Evolutionary conservation across 2,797 vertebrate species (phyloP), one percentile per base, ranked within the genome.

Genomic region (Macropus fuliginosus): DNA sequence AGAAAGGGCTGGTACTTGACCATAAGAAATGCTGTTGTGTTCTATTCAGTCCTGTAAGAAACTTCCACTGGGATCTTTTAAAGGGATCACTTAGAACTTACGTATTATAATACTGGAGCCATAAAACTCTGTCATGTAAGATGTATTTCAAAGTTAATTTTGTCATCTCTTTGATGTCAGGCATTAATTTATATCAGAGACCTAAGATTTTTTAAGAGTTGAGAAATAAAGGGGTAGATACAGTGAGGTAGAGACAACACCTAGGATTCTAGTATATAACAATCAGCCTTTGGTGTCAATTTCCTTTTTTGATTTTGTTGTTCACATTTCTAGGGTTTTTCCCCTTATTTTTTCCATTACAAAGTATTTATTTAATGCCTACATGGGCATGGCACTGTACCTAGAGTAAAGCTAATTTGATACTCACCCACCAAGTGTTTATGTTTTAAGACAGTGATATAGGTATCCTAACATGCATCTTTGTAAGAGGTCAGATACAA

Each of bases 381-480:
- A 24, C 3, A 5, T 40, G 46, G 40, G 28, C 31, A 59, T 14
- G n/a, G 24, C 0, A 31, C 5, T 2, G 55, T 46, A 87, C 21
- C 27, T 46, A 28, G 3, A 81, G 21, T 46, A 46, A 46, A 87
- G n/a, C 18, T 46, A 40, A 40, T 87, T 50, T 11, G 21, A 87
- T 46, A 55, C 12, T 34, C 94, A 55, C 9, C 40, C 21, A 93
- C 40, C 24, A 91, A 54, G 90, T 91, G 2, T 1, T 57, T 90
- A 50, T 92, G 34, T 56, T 95, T 95, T 87, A 81, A 95, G 59
- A 55, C 29, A 90, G 57, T 90, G 28, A 93, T 56, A n/a, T 31
- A 3, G 93, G 90, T 12, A 6, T 93, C 66, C 34, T 66, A 74
- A 74, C 55, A 54, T 24, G 55, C 91, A 55, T 2, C 12, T 87